These are phyloP conservation scores for Sarcophaga subvicina DNA, from an alignment of 2,888 invertebrate species.

Conservation along the genomic window DNA sequence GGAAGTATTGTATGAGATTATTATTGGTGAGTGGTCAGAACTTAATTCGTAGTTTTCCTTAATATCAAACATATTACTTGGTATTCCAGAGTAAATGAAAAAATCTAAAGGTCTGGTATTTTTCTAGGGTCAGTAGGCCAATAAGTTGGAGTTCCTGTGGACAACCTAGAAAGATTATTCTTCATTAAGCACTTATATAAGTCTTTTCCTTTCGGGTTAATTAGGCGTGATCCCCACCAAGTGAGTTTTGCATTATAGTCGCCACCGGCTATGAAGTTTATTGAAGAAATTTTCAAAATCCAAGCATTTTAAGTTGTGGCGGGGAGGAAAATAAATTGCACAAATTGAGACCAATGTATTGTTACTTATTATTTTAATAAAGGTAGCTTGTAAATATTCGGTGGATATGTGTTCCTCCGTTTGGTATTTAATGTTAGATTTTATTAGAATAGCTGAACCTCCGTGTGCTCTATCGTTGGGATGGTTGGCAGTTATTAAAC, in stretches of 20 bases:
- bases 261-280: slow-evolving; percentile 26
- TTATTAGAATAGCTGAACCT: no score
- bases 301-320: slow-evolving; percentile 18
- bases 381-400: slow-evolving; percentile 25
- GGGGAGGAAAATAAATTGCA: slow-evolving; percentile 49
- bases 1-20: background rate
- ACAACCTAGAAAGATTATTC: slow-evolving; percentile 32
- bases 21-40: background rate
- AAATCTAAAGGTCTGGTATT: slow-evolving; percentile 42
- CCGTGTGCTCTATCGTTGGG: no score
- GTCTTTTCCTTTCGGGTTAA: slow-evolving; percentile 1
- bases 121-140: slow-evolving; percentile 2
- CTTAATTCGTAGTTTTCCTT: no score
- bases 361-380: no score
- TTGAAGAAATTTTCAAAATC: slow-evolving; percentile 33
- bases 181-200: slow-evolving; percentile 49
- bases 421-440: slow-evolving; percentile 39
- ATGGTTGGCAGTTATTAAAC: no score
- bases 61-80: no score
- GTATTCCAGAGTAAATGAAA: background rate
- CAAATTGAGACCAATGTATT: no score
- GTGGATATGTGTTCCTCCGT: background rate
- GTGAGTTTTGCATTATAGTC: no score
- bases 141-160: slow-evolving; percentile 61
- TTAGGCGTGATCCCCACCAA: no score